Evolutionary conservation across 1,140 invertebrate genomes (phyloP), one percentile per base, ranked within the genome.

Genomic region (Orchestia grillus): DNA sequence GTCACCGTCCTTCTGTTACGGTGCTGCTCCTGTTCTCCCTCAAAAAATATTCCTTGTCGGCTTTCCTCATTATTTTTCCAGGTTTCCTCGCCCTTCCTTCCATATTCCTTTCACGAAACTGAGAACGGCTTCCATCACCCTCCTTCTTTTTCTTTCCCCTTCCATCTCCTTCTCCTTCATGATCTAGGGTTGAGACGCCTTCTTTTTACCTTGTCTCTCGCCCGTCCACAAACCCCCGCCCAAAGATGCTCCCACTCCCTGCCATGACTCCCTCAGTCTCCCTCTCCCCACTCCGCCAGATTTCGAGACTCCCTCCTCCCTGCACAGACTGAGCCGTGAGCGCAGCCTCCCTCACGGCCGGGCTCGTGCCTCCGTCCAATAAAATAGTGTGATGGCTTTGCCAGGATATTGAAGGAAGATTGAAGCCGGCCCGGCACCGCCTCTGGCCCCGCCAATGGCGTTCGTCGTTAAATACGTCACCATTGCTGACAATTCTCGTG

Each of bases 391-490:
- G 92, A 45, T 47, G 92, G 43, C 92, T 94, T 47, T 47, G 44
- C 92, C 92, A 94, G 92, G 92, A 94, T 94, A 94, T 94, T 94
- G 92, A 94, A 44, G 92, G 43, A 47, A 45, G 44, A 94, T 94
- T 94, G 92, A 45, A 44, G 92, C 92, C 43, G 8, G 44, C 92
- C 41, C 88, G 44, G 92, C 44, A 44, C 40, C 92, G 92, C 92
- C 43, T 90, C 88, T 28, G 28, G 88, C 41, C 88, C 88, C 43
- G 88, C 88, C n/a, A 44, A 90, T 90, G 88, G n/a, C n/a, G 41
- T 36, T 90, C 88, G 41, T 42, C 88, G 43, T 90, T 44, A 90
- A 90, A 90, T 90, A 90, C 88, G 88, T 90, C 88, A 90, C 41
- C 88, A 41, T 44, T 90, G 88, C n/a, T 90, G 88, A 42, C n/a